phyloP scores from a whole-genome alignment of 2,888 invertebrate species.

The Lasioglossum malachurum region DNA sequence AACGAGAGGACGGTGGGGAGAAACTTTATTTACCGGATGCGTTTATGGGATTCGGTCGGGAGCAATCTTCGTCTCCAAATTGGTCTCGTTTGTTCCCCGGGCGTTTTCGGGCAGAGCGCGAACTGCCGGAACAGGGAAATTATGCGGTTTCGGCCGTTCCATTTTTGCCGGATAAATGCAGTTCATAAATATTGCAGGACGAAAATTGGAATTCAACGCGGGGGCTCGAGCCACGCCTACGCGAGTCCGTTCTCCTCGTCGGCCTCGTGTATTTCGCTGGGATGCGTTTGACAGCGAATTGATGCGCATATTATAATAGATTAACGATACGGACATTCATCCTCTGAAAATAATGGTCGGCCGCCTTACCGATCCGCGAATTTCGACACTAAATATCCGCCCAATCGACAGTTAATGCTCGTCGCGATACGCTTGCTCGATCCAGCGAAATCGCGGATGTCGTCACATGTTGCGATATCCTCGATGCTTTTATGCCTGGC shows the following conservation, averaged over 20 bases:
- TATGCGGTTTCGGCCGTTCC: slow-evolving; percentile 44
- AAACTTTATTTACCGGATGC: slow-evolving; percentile 10
- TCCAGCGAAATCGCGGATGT: neutral
- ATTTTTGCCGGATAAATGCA: slow-evolving; percentile 65
- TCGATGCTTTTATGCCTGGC: neutral
- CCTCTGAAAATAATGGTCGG: slow-evolving; percentile 61
- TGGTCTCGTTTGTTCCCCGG: neutral
- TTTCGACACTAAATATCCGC: slow-evolving; percentile 35
- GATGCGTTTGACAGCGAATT: slow-evolving; percentile 74
- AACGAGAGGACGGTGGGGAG: neutral
- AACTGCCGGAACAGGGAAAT: slow-evolving; percentile 28
- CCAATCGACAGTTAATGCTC: slow-evolving; percentile 14
- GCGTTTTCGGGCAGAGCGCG: slow-evolving; percentile 3
- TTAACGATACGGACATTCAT: slow-evolving; percentile 70
- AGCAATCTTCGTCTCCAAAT: slow-evolving; percentile 9
- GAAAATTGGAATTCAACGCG: slow-evolving; percentile 55
- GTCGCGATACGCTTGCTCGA: neutral
- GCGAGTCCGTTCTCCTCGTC: slow-evolving; percentile 5
- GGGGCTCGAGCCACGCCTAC: slow-evolving; percentile 7
- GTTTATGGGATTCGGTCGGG: neutral
- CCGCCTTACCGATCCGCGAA: slow-evolving; percentile 33
- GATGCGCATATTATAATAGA: slow-evolving; percentile 74
- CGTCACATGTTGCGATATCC: neutral
- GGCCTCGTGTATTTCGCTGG: slow-evolving; percentile 17
- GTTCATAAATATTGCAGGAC: slow-evolving; percentile 50